These are phyloP conservation scores for Halcyon smyrnensis DNA, from an alignment of 2,797 vertebrate genomes.

Conservation along the genomic window DNA sequence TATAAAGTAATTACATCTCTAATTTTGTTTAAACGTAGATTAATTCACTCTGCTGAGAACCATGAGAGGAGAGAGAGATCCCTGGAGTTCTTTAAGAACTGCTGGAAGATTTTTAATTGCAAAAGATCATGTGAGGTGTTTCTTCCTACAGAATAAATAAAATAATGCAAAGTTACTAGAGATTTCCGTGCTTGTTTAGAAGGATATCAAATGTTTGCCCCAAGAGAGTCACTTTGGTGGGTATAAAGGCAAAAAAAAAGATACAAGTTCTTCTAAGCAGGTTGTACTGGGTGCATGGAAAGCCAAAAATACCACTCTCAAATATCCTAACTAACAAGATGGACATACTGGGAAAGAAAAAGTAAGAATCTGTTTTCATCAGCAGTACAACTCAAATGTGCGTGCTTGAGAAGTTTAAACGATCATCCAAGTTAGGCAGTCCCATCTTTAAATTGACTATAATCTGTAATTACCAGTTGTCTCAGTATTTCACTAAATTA, in stretches of 20 bases:
- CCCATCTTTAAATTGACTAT: not conserved
- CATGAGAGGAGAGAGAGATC: conserved; percentile 38
- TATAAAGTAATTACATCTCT: conserved; percentile 75
- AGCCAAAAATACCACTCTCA: not conserved
- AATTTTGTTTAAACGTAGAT: conserved; percentile 74
- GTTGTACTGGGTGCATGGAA: not conserved
- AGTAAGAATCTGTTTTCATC: not conserved
- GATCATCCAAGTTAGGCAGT: not conserved
- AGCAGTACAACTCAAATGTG: not conserved
- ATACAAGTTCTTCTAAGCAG: not conserved
- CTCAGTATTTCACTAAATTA: not conserved
- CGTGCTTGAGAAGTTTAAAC: not conserved
- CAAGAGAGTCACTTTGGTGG: not conserved
- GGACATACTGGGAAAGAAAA: not conserved
- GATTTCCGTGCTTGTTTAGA: not conserved
- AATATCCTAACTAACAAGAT: not conserved
- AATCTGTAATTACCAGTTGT: not conserved
- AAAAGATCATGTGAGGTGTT: conserved; percentile 44
- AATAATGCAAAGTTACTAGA: conserved; percentile 2
- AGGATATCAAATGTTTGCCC: not conserved
- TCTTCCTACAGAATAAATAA: conserved; percentile 48
- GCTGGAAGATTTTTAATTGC: conserved; percentile 72
- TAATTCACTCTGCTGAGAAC: conserved; percentile 66
- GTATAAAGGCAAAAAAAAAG: not conserved
- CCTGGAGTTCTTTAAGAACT: conserved; percentile 37